phyloP scores from a whole-genome alignment of 2,888 invertebrate genomes.

The Rambutsinella grinnellia region DNA sequence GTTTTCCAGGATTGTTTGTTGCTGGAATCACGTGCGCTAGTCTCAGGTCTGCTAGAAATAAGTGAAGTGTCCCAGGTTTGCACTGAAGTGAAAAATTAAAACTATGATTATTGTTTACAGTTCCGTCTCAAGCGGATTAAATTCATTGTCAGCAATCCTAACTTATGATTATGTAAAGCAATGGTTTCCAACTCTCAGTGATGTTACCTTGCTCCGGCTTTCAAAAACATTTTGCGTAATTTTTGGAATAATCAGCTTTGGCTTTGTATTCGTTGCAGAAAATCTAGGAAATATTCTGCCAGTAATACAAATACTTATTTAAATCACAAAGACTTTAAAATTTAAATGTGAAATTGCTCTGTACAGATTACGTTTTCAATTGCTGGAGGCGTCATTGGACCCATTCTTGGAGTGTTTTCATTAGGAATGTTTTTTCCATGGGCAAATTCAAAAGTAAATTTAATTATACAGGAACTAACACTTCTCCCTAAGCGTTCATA shows the following conservation, averaged over 20 bases:
- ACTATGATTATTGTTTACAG: conserved; percentile 75
- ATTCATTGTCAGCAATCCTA: conserved; percentile 91
- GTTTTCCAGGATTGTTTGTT: conserved; percentile 88
- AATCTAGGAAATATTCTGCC: conserved; percentile 87
- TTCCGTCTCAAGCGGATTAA: conserved; percentile 95
- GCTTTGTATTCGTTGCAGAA: conserved; percentile 87
- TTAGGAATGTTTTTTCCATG: conserved; percentile 91
- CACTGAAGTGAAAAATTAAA: too few relatives aligned
- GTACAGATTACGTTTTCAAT: conserved; percentile 68
- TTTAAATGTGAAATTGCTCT: neutral
- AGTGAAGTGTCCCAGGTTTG: too few relatives aligned
- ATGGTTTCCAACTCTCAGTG: conserved; percentile 66
- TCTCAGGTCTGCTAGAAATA: too few relatives aligned
- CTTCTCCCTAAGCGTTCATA: too few relatives aligned
- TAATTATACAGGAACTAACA: too few relatives aligned
- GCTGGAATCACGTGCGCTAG: conserved; percentile 93
- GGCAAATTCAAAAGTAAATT: too few relatives aligned
- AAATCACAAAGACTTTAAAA: neutral
- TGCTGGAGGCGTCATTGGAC: conserved; percentile 74
- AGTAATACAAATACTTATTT: too few relatives aligned
- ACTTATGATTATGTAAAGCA: conserved; percentile 70
- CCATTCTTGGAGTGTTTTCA: conserved; percentile 87
- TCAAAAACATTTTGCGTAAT: conserved; percentile 79
- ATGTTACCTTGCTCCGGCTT: conserved; percentile 77
- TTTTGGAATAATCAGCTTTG: conserved; percentile 83